A percentile compares a stretch with the other conserved stretches of the same genome.
Evolutionary conservation across 2,797 vertebrate genomes (phyloP).

Genomic region (Gadopsis marmoratus): DNA sequence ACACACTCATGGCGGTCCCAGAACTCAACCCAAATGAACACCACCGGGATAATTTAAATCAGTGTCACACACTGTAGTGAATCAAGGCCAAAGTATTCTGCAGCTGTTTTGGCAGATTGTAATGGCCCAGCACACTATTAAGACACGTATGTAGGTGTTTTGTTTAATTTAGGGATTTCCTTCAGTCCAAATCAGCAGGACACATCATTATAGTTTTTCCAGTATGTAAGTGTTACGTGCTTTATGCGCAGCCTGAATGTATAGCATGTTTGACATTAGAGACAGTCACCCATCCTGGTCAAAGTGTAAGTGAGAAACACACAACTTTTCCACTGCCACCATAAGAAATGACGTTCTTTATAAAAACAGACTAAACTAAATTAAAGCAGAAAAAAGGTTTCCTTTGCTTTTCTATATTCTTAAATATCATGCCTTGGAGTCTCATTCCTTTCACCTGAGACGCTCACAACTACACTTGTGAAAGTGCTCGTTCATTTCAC

Average conservation of each 20-base stretch:
- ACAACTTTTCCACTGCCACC: background rate
- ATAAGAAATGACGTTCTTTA: background rate
- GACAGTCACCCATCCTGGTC: background rate
- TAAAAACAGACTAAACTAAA: background rate
- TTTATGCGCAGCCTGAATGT: background rate
- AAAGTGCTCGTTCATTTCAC: background rate
- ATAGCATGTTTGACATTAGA: slow-evolving; percentile 20
- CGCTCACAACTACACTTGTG: background rate
- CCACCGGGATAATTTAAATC: slow-evolving; percentile 36
- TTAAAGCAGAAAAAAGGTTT: background rate
- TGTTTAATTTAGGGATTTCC: slow-evolving; percentile 63
- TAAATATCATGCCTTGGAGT: background rate
- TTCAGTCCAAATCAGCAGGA: slow-evolving; percentile 32
- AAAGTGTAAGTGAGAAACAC: slow-evolving; percentile 1
- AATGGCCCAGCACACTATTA: slow-evolving; percentile 53
- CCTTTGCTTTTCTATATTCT: background rate
- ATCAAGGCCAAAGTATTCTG: slow-evolving; percentile 34
- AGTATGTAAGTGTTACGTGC: slow-evolving; percentile 41
- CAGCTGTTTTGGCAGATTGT: slow-evolving; percentile 58
- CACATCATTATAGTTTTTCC: slow-evolving; percentile 43
- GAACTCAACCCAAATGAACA: slow-evolving; percentile 43
- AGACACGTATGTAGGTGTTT: slow-evolving; percentile 51
- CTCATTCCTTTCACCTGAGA: background rate
- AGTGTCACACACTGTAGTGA: slow-evolving; percentile 43
- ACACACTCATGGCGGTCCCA: slow-evolving; percentile 38